Evolutionary conservation across 2,797 vertebrate genomes (phyloP), one percentile per base, ranked within the genome.

Genomic region (Muscicapa comitata): DNA sequence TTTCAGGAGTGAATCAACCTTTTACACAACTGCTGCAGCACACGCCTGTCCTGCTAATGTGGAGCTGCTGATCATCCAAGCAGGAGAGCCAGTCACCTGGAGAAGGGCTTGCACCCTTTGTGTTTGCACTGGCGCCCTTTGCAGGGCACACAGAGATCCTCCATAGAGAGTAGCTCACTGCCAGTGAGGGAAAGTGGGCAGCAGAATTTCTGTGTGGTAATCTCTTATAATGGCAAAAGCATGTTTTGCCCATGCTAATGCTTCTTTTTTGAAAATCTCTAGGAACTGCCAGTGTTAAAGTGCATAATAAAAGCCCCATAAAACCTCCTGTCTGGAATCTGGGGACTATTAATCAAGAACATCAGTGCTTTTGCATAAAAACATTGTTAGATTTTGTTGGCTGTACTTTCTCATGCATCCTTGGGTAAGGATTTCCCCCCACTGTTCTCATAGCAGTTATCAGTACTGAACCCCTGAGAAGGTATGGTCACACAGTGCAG

Each of bases 31-130:
- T 42, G 43, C 43, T 54, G 57, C 43, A 42, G 67, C 26, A 50
- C 67, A 18, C 0, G 0, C 11, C 7, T 31, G 28, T 28, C 80
- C 43, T 45, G 48, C 62, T 45, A 14, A 38, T 0, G 4, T 13
- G 67, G 62, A 74, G 33, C 77, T 74, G 72, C 73, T 28, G 31
- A 29, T 13, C 35, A 33, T 24, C 26, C 1, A 6, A 5, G 14
- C 50, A 14, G 29, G 29, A 42, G 10, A 71, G 68, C 15, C 45
- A 65, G 47, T 24, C 68, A 24, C 26, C 33, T 16, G 7, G 24
- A 11, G 33, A 81, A 61, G 48, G 35, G 35, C 35, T 62, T 45
- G 45, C 38, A 28, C 15, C 17, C 3, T 54, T 18, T 40, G 19
- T 17, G 43, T 55, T 59, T 71, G 62, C 48, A 25, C 17, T 2